These are phyloP conservation scores for Tragulus kanchil DNA, from an alignment of 2,113 vertebrate species.

Conservation along the genomic window DNA sequence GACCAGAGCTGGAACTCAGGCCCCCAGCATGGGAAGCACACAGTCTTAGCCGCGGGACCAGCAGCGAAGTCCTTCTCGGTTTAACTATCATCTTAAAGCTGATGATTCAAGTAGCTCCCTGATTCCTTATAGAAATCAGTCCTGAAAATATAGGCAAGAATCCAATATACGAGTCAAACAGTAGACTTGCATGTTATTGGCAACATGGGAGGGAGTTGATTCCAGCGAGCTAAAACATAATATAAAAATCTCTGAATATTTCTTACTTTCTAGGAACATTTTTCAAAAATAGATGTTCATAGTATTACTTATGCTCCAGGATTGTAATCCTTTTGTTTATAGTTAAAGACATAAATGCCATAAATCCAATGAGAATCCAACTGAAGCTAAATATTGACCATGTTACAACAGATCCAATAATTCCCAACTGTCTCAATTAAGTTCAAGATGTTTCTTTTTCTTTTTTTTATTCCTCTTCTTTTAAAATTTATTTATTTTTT, in stretches of 20 bases:
- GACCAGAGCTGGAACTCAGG: background rate
- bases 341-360: slow-evolving; percentile 20
- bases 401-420: background rate
- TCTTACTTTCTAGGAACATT: background rate
- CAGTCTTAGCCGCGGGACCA: background rate
- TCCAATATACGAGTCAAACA: background rate
- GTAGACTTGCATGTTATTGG: background rate
- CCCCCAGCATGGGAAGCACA: background rate
- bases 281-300: background rate
- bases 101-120: background rate
- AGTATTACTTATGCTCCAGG: background rate
- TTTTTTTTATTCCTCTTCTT: slow-evolving; percentile 19
- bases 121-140: background rate
- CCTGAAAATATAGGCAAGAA: slow-evolving; percentile 13
- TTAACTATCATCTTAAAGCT: slow-evolving; percentile 31
- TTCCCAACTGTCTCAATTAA: slow-evolving; percentile 35
- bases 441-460: slow-evolving; percentile 28
- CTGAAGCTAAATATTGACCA: slow-evolving; percentile 16
- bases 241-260: background rate
- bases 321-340: slow-evolving; percentile 1
- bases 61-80: background rate
- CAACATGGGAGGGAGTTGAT: background rate
- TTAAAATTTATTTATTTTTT: slow-evolving; percentile 40
- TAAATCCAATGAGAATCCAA: background rate
- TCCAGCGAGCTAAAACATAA: background rate